Evolutionary conservation across 2,888 invertebrate species (phyloP), one percentile per base, ranked within the genome.

Genomic region (Cephus rjabovi): DNA sequence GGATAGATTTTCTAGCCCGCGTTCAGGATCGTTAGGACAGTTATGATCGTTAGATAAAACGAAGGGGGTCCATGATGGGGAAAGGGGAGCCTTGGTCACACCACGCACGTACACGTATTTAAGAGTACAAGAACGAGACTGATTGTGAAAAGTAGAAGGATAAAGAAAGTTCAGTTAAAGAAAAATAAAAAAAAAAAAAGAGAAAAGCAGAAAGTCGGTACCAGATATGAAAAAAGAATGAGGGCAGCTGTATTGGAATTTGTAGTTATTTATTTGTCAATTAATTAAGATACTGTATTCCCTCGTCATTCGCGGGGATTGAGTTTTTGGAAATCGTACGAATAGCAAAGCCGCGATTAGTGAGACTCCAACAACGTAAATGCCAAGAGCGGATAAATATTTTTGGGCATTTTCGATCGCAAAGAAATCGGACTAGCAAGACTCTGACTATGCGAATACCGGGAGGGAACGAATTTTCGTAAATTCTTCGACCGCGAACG

Each of bases 21-120:
- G 23, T 56, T 2, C 79, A 33, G 37, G 78, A 81, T 84, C 80
- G 79, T 85, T 84, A 85, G 56, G 81, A 80, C 83, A 77, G 81
- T 83, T 83, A 76, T 79, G 73, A 75, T 73, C 68, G 75, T 56
- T 81, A 56, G 23, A 56, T 56, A 56, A 56, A 56, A 23, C 23
- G 56, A 56, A 56, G 56, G 56, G 56, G 23, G 40, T 56, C 40
- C 40, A 56, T 56, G 23, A 56, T 9, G 6, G 23, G 40, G 56
- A 23, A 15, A 15, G 56, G 23, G 56, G 15, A 40, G 23, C 23
- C 56, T 23, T 23, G 56, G 0, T 56, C 56, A 23, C 9, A 56
- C 23, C 23, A 56, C 23, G 56, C 56, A 56, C 56, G 56, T 56
- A 56, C 56, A 56, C 56, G 56, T 56, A 56, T 56, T 56, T 23